Evolutionary conservation across 2,888 invertebrate species (phyloP), one percentile per base, ranked within the genome.

Genomic region (Zygothrica quintamaculata): DNA sequence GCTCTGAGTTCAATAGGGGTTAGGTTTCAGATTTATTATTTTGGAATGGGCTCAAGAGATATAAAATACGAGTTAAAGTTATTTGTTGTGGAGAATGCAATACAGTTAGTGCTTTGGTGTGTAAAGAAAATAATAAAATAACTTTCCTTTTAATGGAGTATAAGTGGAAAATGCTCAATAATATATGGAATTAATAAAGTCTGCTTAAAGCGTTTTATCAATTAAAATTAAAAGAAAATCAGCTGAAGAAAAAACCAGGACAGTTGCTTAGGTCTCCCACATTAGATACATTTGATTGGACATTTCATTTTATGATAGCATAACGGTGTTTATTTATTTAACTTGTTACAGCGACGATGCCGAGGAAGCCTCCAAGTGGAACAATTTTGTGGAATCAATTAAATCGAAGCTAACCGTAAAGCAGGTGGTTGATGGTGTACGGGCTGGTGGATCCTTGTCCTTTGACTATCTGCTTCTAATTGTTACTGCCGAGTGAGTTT

Each of bases 401-500:
- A 93, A 95, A 84, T 95, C 96, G 0, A 95, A 96, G 87, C 90
- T 96, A 75, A 96, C 96, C 1, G 96, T 96, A 33, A 95, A 95
- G 77, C 96, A 96, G 92, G 96, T 97, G 0, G 96, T 97, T 0
- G 95, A 96, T 75, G 95, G 95, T 7, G 96, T 95, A 5, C 88
- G 91, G 18, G 78, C 93, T 11, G 96, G 96, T n/a, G 96, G 96
- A 18, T 93, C 94, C 72, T 91, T 96, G 40, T 95, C 96, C 1
- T 97, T 97, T 88, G 97, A 97, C 91, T 97, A 95, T 88, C 92
- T 96, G 9, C 92, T 95, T 62, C 92, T 96, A 59, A 94, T 96
- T 65, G 92, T 96, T 64, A 95, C 96, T 25, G 96, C 96, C 43
- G 96, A 96, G 96, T 96, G 92, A 93, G 93, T 92, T 1, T 15